Conservation (phyloP, 2,797 vertebrate species). For the Hylomyscus alleni region DNA sequence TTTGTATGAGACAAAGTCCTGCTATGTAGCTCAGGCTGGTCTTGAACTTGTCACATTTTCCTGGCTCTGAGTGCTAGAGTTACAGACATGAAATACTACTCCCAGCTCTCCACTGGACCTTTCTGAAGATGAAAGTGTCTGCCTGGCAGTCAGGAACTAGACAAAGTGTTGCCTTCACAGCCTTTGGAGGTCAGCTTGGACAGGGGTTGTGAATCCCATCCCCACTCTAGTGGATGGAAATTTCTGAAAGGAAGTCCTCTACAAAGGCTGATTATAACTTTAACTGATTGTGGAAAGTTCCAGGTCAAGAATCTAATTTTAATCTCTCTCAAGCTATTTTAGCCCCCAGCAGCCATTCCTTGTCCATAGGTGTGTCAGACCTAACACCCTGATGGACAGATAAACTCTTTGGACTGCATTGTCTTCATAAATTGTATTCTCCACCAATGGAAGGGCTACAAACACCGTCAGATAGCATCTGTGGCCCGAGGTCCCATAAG, state of each 20-base stretch:
- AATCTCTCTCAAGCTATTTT: neutral
- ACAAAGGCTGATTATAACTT: too few species aligned
- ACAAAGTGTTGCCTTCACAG: neutral
- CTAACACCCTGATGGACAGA: neutral
- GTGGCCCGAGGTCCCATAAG: neutral
- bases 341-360: neutral
- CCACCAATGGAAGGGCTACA: neutral
- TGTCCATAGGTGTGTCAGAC: neutral
- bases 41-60: neutral
- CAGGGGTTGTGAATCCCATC: fast-evolving
- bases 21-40: neutral
- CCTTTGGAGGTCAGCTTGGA: neutral
- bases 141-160: neutral
- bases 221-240: fast-evolving
- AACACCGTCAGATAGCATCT: neutral
- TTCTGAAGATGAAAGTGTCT: neutral
- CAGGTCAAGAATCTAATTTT: neutral
- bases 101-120: neutral
- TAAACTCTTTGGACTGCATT: neutral
- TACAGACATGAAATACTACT: neutral
- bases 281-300: neutral
- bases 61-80: neutral
- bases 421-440: neutral
- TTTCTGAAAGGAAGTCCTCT: neutral
- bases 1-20: neutral